Evolutionary conservation across 2,113 vertebrate genomes (phyloP).

Genomic region (Prionailurus bengalensis): DNA sequence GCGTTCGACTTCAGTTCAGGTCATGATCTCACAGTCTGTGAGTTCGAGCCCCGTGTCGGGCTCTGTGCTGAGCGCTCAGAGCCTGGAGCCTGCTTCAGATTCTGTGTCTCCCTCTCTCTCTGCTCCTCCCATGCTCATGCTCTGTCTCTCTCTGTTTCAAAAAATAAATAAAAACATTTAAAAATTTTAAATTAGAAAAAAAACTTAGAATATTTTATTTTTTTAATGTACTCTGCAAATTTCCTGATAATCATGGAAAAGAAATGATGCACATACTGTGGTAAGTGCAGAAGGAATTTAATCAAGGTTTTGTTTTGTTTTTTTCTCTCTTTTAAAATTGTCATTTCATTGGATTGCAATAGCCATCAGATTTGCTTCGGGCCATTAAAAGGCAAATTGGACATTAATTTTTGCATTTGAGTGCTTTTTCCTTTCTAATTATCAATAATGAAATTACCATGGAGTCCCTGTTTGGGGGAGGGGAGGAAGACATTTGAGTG

Average conservation of each 20-base stretch:
- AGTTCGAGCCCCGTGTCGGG: not conserved
- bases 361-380: constrained; percentile 63
- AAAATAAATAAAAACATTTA: not conserved
- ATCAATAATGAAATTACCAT: constrained; percentile 80
- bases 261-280: not conserved
- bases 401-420: constrained; percentile 76
- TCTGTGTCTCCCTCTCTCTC: not conserved
- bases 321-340: not conserved
- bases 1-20: not conserved
- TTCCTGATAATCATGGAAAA: not conserved
- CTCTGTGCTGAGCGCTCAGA: not conserved
- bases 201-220: not conserved
- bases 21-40: not conserved
- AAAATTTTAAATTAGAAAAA: not conserved
- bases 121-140: not conserved
- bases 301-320: not conserved
- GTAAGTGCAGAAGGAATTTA: constrained; percentile 55
- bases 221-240: not conserved
- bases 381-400: constrained; percentile 76
- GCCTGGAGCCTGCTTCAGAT: not conserved
- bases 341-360: constrained; percentile 67
- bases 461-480: not conserved
- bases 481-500: not conserved
- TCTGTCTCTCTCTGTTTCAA: not conserved
- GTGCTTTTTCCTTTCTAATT: constrained; percentile 75